phyloP scores from a whole-genome alignment of 2,113 vertebrate genomes.

The Notarius quadriscutis region DNA sequence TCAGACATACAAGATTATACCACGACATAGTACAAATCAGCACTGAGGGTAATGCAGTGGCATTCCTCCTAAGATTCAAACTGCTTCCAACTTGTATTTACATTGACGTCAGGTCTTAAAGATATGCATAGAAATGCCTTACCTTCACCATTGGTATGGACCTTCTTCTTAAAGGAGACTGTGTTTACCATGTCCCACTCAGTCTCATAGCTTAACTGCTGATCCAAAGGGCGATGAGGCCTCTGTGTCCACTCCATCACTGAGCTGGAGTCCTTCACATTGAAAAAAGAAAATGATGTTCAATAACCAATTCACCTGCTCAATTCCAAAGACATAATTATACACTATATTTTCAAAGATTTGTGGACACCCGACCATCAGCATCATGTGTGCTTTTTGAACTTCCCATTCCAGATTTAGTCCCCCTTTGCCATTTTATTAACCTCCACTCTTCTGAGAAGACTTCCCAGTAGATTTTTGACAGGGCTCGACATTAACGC shows the following conservation, averaged over 20 bases:
- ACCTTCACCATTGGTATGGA: constrained; percentile 83
- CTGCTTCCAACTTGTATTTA: not conserved
- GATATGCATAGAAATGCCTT: constrained; percentile 24
- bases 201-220: constrained; percentile 86
- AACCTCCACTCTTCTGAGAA: not conserved
- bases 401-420: not conserved
- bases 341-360: not conserved
- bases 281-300: not conserved
- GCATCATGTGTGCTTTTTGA: not conserved
- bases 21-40: not conserved
- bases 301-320: not conserved
- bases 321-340: not conserved
- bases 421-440: not conserved
- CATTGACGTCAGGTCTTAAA: not conserved
- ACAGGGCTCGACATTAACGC: too few species aligned
- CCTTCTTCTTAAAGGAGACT: constrained; percentile 87
- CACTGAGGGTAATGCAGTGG: not conserved
- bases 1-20: not conserved
- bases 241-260: constrained; percentile 89
- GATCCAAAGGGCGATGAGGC: constrained; percentile 71
- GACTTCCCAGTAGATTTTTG: not conserved
- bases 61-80: not conserved
- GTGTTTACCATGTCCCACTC: constrained; percentile 97
- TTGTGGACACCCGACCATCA: not conserved
- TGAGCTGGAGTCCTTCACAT: constrained; percentile 89